A percentile compares a stretch with the other conserved stretches of the same genome.
phyloP scores from a whole-genome alignment of 2,797 vertebrate genomes.

The Premnoplex brunnescens region DNA sequence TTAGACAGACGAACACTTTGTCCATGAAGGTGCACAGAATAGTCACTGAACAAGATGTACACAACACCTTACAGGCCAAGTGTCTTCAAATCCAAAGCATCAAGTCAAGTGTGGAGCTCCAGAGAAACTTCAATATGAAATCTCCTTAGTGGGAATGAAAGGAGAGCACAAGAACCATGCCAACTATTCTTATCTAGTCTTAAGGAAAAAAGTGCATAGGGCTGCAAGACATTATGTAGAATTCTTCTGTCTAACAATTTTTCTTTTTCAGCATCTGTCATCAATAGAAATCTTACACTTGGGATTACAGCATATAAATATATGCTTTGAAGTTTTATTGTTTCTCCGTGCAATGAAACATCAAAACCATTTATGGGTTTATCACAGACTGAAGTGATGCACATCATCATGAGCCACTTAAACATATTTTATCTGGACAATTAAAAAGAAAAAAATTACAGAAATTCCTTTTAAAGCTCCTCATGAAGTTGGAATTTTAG shows the following conservation, averaged over 20 bases:
- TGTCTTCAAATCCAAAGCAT: neutral
- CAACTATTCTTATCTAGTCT: neutral
- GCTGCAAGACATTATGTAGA: neutral
- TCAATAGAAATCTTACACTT: neutral
- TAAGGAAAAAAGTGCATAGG: no score
- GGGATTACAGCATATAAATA: neutral
- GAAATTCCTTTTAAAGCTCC: neutral
- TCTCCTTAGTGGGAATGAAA: neutral
- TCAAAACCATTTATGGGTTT: neutral
- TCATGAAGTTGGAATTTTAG: neutral
- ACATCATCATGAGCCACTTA: neutral
- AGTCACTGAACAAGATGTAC: neutral
- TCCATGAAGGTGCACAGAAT: neutral
- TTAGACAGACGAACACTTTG: neutral
- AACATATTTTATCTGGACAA: no score
- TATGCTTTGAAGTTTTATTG: neutral
- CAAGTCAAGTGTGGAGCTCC: neutral
- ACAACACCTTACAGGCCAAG: accelerated
- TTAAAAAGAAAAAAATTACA: neutral
- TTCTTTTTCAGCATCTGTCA: neutral
- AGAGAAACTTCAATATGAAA: neutral
- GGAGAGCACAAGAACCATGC: accelerated
- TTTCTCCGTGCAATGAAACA: neutral
- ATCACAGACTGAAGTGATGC: neutral
- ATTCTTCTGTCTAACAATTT: neutral